phyloP scores from a whole-genome alignment of 2,113 vertebrate genomes.

The Melozone crissalis region DNA sequence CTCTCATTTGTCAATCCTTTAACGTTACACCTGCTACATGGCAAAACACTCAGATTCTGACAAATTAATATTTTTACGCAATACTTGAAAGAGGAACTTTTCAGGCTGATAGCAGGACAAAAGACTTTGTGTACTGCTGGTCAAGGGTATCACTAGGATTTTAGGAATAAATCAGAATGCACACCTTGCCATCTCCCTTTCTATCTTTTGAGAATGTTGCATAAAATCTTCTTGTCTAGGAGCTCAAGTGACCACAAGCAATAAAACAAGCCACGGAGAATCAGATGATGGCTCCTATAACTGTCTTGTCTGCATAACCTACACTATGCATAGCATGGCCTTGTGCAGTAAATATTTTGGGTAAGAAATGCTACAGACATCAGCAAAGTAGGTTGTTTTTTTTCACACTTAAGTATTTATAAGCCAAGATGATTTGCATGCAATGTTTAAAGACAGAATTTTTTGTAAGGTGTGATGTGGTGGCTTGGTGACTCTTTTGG shows the following conservation, averaged over 20 bases:
- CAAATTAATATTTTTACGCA: neutral
- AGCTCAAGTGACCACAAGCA: neutral
- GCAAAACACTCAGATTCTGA: neutral
- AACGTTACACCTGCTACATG: neutral
- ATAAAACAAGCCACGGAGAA: neutral
- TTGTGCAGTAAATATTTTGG: neutral
- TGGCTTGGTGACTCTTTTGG: neutral
- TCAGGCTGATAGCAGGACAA: neutral
- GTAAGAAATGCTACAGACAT: neutral
- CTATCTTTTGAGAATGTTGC: neutral
- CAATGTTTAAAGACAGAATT: neutral
- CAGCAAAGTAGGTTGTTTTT: neutral
- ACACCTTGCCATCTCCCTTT: neutral
- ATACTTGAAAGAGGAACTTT: neutral
- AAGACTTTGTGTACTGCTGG: neutral
- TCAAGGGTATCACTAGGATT: neutral
- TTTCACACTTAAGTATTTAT: neutral
- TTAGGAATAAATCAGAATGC: neutral
- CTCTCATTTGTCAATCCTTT: neutral
- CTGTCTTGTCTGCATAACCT: neutral
- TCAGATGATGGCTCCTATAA: neutral
- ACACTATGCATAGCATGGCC: neutral
- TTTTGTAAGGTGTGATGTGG: neutral
- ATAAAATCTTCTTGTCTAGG: neutral
- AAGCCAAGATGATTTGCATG: neutral